Percentiles rank a stretch among this genome's conserved stretches.
Evolutionary conservation across 2,113 vertebrate genomes (phyloP).

Genomic region (Indicator indicator): DNA sequence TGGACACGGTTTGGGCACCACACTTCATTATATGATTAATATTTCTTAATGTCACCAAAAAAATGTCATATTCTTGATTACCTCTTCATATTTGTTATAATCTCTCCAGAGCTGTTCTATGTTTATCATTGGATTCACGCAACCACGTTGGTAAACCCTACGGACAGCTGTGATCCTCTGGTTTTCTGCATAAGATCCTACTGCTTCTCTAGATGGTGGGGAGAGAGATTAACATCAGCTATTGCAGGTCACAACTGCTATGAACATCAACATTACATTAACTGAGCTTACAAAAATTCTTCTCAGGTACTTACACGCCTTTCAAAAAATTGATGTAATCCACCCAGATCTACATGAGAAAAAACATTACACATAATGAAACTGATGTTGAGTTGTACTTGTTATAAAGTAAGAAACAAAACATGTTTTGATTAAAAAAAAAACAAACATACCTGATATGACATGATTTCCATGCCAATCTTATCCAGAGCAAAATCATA

Average conservation of each 20-base stretch:
- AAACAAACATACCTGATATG: constrained; percentile 89
- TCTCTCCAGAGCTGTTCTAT: constrained; percentile 99
- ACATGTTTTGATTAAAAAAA: background rate
- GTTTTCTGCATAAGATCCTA: constrained; percentile 98
- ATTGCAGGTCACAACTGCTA: constrained; percentile 11
- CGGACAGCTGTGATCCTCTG: constrained; percentile 98
- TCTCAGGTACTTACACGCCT: constrained; percentile 92
- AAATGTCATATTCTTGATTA: constrained; percentile 55
- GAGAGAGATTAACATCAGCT: constrained; percentile 61
- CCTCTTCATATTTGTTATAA: constrained; percentile 99
- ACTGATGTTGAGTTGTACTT: constrained; percentile 18
- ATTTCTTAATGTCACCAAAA: background rate
- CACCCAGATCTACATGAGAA: constrained; percentile 93
- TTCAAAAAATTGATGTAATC: constrained; percentile 99
- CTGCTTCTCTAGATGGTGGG: constrained; percentile 86
- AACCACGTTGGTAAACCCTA: constrained; percentile 97
- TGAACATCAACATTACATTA: constrained; percentile 34
- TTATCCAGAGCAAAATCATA: constrained; percentile 99
- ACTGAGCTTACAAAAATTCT: background rate
- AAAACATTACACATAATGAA: constrained; percentile 56
- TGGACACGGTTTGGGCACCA: background rate
- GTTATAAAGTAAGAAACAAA: background rate
- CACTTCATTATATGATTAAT: background rate
- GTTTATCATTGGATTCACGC: constrained; percentile 99
- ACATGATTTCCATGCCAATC: constrained; percentile 99